These are phyloP conservation scores for Syrmaticus mikado DNA, from an alignment of 2,113 vertebrate species.

Conservation along the genomic window DNA sequence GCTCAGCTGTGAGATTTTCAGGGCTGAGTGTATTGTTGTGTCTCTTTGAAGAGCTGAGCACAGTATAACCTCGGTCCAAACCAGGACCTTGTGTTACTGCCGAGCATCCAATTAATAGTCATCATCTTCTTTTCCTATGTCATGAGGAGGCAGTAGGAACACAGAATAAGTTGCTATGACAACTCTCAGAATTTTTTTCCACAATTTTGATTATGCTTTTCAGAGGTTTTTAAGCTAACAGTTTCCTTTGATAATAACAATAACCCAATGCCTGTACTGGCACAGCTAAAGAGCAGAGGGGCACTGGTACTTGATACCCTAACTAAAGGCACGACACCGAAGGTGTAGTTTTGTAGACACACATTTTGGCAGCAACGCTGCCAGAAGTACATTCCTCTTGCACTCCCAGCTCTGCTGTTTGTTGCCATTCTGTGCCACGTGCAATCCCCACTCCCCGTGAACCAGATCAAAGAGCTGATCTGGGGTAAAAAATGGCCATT, in stretches of 20 bases:
- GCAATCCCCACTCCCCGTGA: background rate
- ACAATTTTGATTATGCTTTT: background rate
- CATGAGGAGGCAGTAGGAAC: rapidly evolving
- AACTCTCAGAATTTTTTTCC: background rate
- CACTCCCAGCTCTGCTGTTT: background rate
- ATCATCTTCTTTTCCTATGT: slow-evolving; percentile 9
- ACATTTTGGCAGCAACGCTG: background rate
- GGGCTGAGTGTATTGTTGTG: background rate
- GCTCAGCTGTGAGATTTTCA: background rate
- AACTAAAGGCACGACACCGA: rapidly evolving
- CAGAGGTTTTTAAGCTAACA: background rate
- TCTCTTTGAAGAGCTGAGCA: background rate
- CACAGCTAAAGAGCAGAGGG: background rate
- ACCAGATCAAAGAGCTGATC: background rate
- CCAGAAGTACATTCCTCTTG: background rate
- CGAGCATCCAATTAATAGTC: background rate
- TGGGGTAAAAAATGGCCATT: background rate
- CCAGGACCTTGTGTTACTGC: background rate
- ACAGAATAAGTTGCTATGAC: background rate
- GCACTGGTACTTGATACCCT: background rate
- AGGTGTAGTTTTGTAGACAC: background rate
- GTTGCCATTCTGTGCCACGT: background rate
- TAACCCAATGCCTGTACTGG: background rate
- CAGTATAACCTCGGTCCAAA: background rate
- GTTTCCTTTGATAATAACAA: rapidly evolving